Evolutionary conservation across 2,113 vertebrate species (phyloP).

Genomic region (Cephalopholis sonnerati): DNA sequence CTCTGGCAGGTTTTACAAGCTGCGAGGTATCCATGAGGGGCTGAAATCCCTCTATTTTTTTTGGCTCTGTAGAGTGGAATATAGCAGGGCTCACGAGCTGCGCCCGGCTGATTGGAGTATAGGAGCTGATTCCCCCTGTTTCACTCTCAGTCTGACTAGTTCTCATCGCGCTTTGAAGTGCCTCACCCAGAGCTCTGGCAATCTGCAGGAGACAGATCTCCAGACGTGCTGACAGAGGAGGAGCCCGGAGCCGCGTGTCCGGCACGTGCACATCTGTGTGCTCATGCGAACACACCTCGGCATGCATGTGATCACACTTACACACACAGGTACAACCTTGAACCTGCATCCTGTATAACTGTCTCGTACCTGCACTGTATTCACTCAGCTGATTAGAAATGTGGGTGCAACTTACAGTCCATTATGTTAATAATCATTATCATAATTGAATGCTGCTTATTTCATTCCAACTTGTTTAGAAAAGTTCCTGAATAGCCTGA

Average conservation of each 20-base stretch:
- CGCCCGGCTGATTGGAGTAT: slow-evolving; percentile 65
- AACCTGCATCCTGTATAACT: not conserved
- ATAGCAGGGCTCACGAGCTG: slow-evolving; percentile 41
- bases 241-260: not conserved
- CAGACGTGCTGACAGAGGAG: slow-evolving; percentile 56
- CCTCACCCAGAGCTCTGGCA: slow-evolving; percentile 63
- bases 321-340: not conserved
- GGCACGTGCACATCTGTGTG: not conserved
- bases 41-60: slow-evolving; percentile 52
- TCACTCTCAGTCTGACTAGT: slow-evolving; percentile 60
- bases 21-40: slow-evolving; percentile 21
- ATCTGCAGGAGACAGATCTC: slow-evolving; percentile 67
- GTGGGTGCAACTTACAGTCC: not conserved
- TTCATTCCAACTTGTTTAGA: slow-evolving; percentile 18
- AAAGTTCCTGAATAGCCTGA: slow-evolving; percentile 34
- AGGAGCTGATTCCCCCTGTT: slow-evolving; percentile 65
- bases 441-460: not conserved
- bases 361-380: not conserved
- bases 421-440: not conserved
- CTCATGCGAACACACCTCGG: not conserved
- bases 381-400: not conserved
- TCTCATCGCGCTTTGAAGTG: slow-evolving; percentile 73
- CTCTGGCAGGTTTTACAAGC: slow-evolving; percentile 45
- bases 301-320: not conserved
- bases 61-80: slow-evolving; percentile 34